phyloP scores from a whole-genome alignment of 2,113 vertebrate genomes.

The Hemicordylus capensis region DNA sequence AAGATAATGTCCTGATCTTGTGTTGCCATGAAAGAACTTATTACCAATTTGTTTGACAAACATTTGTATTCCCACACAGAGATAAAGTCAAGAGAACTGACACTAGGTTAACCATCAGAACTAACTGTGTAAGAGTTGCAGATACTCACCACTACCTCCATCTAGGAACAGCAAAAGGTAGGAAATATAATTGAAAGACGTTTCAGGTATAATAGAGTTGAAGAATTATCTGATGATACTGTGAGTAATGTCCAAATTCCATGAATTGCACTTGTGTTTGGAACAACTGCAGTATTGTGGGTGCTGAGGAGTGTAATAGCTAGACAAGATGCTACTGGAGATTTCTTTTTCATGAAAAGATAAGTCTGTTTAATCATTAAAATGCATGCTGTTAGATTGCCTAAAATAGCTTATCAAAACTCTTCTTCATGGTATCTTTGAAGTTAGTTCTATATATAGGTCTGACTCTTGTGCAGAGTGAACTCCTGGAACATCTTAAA shows the following conservation, averaged over 20 bases:
- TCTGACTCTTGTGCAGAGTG: background rate
- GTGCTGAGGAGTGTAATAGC: background rate
- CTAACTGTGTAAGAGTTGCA: constrained; percentile 78
- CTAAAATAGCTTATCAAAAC: background rate
- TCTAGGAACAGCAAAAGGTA: constrained; percentile 81
- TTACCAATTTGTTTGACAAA: constrained; percentile 7
- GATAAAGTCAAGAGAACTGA: constrained; percentile 79
- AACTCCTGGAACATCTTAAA: background rate
- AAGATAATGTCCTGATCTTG: background rate
- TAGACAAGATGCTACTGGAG: background rate
- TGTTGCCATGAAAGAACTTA: background rate
- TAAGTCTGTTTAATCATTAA: background rate
- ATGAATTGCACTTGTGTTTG: background rate
- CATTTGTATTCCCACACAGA: constrained; percentile 62
- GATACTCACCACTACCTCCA: constrained; percentile 67
- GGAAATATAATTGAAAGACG: constrained; percentile 20
- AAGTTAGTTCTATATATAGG: background rate
- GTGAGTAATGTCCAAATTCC: background rate
- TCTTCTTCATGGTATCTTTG: background rate
- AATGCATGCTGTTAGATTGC: background rate
- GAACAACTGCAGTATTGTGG: background rate
- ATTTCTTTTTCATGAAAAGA: background rate
- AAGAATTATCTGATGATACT: background rate
- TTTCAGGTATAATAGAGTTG: background rate
- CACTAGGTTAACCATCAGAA: constrained; percentile 68